These are phyloP conservation scores for Probosciger aterrimus DNA, from an alignment of 2,113 vertebrate species.

Conservation along the genomic window DNA sequence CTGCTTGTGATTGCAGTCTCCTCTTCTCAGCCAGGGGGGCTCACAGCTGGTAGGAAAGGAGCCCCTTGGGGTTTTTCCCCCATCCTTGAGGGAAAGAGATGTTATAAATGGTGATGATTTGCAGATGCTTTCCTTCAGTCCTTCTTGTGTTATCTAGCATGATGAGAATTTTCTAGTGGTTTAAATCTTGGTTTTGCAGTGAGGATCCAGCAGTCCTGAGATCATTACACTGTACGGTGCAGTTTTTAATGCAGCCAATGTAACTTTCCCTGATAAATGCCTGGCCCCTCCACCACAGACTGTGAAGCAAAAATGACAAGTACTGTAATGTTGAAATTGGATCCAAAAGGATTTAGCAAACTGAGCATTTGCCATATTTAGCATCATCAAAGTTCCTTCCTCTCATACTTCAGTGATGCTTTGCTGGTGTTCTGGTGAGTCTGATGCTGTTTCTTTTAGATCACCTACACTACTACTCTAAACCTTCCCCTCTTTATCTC, in stretches of 20 bases:
- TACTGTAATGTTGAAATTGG: slow-evolving; percentile 76
- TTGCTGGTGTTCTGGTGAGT: slow-evolving; percentile 82
- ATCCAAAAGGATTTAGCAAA: slow-evolving; percentile 84
- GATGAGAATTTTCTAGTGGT: background rate
- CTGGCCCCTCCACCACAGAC: background rate
- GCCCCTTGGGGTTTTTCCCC: background rate
- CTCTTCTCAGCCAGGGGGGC: background rate
- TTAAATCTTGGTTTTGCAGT: background rate
- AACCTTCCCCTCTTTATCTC: slow-evolving; percentile 29
- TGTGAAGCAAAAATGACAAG: slow-evolving; percentile 53
- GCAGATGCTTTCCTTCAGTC: background rate
- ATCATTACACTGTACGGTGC: background rate
- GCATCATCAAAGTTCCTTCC: slow-evolving; percentile 84
- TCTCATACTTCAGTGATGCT: slow-evolving; percentile 80
- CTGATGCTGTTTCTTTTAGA: slow-evolving; percentile 72
- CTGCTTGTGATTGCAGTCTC: background rate
- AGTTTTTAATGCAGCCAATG: slow-evolving; percentile 2
- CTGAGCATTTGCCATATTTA: slow-evolving; percentile 84
- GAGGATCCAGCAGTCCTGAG: background rate
- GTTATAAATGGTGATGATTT: background rate
- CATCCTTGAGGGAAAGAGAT: background rate
- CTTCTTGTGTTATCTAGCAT: background rate
- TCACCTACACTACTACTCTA: slow-evolving; percentile 34
- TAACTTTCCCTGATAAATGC: slow-evolving; percentile 57
- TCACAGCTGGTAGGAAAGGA: background rate